A percentile compares a stretch with the other conserved stretches of the same genome.
Conservation (phyloP, 35 echinoderm and acorn worm species). For the Lytechinus variegatus region DNA sequence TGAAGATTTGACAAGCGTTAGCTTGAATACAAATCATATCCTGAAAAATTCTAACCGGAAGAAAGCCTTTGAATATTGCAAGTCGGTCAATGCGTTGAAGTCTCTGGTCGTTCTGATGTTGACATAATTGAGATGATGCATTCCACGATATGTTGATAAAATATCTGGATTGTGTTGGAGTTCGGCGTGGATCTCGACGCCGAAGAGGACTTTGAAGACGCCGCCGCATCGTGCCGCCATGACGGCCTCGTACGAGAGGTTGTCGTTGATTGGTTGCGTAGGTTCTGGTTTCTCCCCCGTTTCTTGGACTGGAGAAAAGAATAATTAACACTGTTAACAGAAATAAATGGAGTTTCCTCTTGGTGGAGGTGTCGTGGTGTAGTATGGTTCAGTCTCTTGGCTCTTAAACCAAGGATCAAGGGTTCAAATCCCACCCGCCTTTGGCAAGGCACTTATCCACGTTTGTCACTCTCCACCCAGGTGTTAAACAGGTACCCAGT, state of each 20-base stretch:
- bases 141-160: neutral
- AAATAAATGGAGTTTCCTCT: too few relatives aligned
- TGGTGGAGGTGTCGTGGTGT: too few relatives aligned
- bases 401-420: too few relatives aligned
- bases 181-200: conserved; percentile 44
- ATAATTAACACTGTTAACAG: too few relatives aligned
- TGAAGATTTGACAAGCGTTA: too few relatives aligned
- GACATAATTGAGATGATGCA: neutral
- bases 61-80: conserved; percentile 19
- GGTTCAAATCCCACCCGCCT: too few relatives aligned
- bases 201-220: conserved; percentile 17
- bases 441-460: too few relatives aligned
- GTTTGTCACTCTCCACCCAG: too few relatives aligned
- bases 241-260: conserved; percentile 25
- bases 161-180: neutral
- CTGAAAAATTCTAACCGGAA: neutral
- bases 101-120: conserved; percentile 31
- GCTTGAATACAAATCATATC: too few relatives aligned
- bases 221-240: conserved; percentile 42
- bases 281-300: neutral
- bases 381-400: too few relatives aligned
- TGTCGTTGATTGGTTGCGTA: neutral
- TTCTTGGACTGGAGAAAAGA: neutral
- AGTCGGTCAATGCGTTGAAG: neutral
- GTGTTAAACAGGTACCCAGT: too few relatives aligned